Base-by-base conservation (phyloP, 2,888 invertebrate genomes). In the Malachius bipustulatus region DNA sequence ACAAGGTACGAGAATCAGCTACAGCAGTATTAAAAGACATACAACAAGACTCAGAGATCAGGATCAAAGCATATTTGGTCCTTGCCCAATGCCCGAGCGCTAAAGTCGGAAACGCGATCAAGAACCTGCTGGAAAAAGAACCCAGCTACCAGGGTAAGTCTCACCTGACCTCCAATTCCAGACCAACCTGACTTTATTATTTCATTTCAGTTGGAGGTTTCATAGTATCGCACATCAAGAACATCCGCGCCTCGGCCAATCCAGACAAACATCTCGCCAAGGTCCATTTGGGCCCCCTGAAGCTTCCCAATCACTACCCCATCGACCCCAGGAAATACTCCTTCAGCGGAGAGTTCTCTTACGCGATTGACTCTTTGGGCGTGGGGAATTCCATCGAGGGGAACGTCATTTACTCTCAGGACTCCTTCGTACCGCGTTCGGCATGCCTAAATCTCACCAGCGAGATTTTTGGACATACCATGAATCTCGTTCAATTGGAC, bases 51-150 rank as follows among this genome's bases (percentile, higher is more conserved):
- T 77, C 87, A 1, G 91, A 94, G 61, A 64, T 93, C 39, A 75
- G 93, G 30, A 90, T 91, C 57, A 82, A 82, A 58, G 81, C 82
- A 0, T 93, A 89, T 57, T 65, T 88, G 26, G 75, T 79, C 0
- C 63, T 80, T 2, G 77, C 83, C 35, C 65, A 72, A 10, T 90
- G 90, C 48, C 82, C 90, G 0, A 78, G 72, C 41, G 71, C 71
- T 0, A 69, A 75, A 15, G 69, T 81, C 3, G 81, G 88, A 1
- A 71, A 67, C 27, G 72, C 73, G 27, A 65, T 93, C 41, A 81
- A 83, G 49, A 70, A 72, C 13, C 57, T 83, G 10, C 57, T 89
- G n/a, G 79, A 81, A 14, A 65, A 62, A 2, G 89, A 89, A 57
- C 73, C 77, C 1, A 72, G 81, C 8, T 74, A 82, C 50, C 91